A percentile compares a stretch with the other conserved stretches of the same genome.
These are phyloP conservation scores for Bombus confusus DNA, from an alignment of 1,140 invertebrate species.

Conservation along the genomic window DNA sequence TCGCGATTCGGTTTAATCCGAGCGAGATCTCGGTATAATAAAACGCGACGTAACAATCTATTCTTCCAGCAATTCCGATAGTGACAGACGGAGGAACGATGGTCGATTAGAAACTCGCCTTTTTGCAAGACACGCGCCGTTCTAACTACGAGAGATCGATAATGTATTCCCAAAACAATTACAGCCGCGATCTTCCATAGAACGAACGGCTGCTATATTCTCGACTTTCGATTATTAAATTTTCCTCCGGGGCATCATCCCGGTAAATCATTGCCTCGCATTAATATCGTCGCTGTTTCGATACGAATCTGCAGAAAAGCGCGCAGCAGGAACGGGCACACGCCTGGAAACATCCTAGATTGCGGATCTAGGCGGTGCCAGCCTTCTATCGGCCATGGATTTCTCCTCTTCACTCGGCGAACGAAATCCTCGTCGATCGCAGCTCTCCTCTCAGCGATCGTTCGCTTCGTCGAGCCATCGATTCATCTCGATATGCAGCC, in stretches of 20 bases:
- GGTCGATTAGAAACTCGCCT: background rate
- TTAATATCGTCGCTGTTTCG: constrained; percentile 13
- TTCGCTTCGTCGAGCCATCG: constrained; percentile 56
- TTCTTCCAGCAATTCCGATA: background rate
- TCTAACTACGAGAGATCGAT: background rate
- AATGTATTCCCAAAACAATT: constrained; percentile 14
- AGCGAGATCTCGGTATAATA: background rate
- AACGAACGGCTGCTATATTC: background rate
- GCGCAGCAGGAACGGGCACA: background rate
- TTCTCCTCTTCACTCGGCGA: constrained; percentile 30
- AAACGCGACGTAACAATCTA: background rate
- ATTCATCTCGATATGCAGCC: constrained; percentile 67
- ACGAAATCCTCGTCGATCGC: constrained; percentile 30
- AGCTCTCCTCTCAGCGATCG: constrained; percentile 6
- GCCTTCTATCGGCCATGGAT: constrained; percentile 24
- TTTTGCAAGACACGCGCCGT: background rate
- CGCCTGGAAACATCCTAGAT: constrained; percentile 13
- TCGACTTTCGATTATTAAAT: constrained; percentile 29
- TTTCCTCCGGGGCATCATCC: background rate
- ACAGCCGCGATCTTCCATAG: background rate
- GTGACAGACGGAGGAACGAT: background rate
- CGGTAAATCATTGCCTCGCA: constrained; percentile 19
- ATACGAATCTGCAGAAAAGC: constrained; percentile 19
- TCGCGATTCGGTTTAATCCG: background rate
- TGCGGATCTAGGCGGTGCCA: constrained; percentile 9